Base-by-base conservation (phyloP, 2,888 invertebrate genomes). In the Drosophila barbarae region DNA sequence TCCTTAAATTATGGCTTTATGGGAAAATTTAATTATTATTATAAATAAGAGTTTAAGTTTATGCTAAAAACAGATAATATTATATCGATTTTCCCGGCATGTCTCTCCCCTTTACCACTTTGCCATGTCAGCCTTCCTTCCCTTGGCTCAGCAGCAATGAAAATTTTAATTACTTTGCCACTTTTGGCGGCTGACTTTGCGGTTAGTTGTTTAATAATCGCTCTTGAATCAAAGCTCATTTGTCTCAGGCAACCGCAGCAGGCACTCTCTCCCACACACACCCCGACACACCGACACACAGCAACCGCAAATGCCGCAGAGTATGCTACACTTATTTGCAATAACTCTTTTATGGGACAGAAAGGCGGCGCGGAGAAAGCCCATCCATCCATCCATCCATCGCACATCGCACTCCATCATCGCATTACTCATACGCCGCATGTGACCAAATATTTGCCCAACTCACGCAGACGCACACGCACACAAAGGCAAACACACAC, bases 141-240 rank as follows among this genome's bases (percentile, higher is more conserved):
- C 34, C 6, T 34, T 5, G n/a, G 26, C 41, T 26, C 12, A 34
- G 35, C 15, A 49, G 66, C 63, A 63, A 46, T 73, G 59, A 23
- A 53, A 74, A 72, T 80, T 74, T 72, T 77, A 74, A 80, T 83
- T 80, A 69, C 73, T 71, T 80, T 85, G 74, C 57, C 74, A 77
- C 77, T 67, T 69, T 72, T 69, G 66, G 72, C 64, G 65, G 64
- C 70, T 64, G 75, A 52, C 65, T 65, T 51, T 55, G 76, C 51
- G 84, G 82, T 56, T 69, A 51, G 54, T 47, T 47, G 60, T 61
- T 69, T 77, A 76, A 79, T 72, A 84, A 71, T 69, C 66, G 52
- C 66, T 35, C 41, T 66, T 41, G 60, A 83, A 83, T 66, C 77
- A 61, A 76, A 70, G 70, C 70, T 66, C 80, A 72, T 79, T 84